These are phyloP conservation scores for Mesorhabditis sp. DNA, from an alignment of 2,888 invertebrate genomes.

Conservation along the genomic window DNA sequence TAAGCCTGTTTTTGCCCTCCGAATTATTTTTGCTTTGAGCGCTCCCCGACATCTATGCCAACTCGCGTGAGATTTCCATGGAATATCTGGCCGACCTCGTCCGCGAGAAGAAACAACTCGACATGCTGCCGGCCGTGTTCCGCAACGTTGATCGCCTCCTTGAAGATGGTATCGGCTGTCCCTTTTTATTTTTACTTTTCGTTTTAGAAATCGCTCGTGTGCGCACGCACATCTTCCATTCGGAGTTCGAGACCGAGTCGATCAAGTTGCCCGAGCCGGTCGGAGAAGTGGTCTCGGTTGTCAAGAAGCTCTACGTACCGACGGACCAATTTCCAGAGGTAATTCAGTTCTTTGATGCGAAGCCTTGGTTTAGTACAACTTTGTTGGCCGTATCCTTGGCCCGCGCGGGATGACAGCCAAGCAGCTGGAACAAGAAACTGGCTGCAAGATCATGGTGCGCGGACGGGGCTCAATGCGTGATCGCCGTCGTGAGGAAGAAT, in stretches of 20 bases:
- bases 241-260: constrained; percentile 85
- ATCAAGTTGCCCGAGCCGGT: constrained; percentile 44
- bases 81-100: constrained; percentile 44
- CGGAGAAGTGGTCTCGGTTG: constrained; percentile 75
- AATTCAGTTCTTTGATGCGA: constrained; percentile 63
- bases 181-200: not conserved
- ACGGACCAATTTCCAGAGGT: constrained; percentile 99
- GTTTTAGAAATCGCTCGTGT: constrained; percentile 92
- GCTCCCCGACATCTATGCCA: constrained; percentile 19
- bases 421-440: constrained; percentile 98
- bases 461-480: constrained; percentile 69
- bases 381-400: constrained; percentile 96
- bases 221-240: constrained; percentile 87
- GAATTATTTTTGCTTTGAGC: not conserved
- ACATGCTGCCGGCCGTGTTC: constrained; percentile 45
- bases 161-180: constrained; percentile 36
- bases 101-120: constrained; percentile 47
- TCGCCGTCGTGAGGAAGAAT: constrained; percentile 76
- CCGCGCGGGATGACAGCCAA: constrained; percentile 99
- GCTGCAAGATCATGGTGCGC: constrained; percentile 99
- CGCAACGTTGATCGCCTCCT: constrained; percentile 47
- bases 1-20: not conserved
- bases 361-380: constrained; percentile 86
- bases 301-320: constrained; percentile 99
- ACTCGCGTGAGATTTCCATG: constrained; percentile 13